These are phyloP conservation scores for Petrocephalus sullivani DNA, from an alignment of 2,797 vertebrate genomes.

Conservation along the genomic window DNA sequence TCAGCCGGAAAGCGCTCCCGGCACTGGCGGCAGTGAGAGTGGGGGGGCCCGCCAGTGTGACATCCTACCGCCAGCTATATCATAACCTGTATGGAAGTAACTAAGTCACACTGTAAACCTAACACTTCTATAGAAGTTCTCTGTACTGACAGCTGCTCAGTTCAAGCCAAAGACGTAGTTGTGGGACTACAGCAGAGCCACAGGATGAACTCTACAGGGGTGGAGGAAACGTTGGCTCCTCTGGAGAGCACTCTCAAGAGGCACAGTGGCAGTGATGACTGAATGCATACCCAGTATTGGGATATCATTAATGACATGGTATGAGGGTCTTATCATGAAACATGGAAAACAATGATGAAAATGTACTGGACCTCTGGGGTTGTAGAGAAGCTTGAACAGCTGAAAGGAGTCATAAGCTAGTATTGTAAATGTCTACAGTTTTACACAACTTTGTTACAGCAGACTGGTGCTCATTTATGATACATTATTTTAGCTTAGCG, in stretches of 20 bases:
- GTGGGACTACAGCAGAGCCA: background rate
- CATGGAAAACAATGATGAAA: background rate
- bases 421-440: background rate
- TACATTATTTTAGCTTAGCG: background rate
- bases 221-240: background rate
- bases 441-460: constrained; percentile 1
- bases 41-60: background rate
- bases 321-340: background rate
- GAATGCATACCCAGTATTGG: background rate
- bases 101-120: background rate
- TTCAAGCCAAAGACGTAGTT: background rate
- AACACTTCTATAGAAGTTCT: background rate
- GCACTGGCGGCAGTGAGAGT: too few species aligned
- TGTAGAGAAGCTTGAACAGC: background rate
- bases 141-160: background rate
- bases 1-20: background rate
- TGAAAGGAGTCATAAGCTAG: background rate
- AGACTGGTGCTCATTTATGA: constrained; percentile 4
- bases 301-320: background rate
- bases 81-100: background rate
- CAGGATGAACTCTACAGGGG: background rate
- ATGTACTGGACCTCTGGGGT: background rate
- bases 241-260: background rate
- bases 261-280: background rate
- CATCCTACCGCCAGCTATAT: background rate